phyloP scores from a whole-genome alignment of 2,797 vertebrate genomes.

The Gymnoscopelus braueri region DNA sequence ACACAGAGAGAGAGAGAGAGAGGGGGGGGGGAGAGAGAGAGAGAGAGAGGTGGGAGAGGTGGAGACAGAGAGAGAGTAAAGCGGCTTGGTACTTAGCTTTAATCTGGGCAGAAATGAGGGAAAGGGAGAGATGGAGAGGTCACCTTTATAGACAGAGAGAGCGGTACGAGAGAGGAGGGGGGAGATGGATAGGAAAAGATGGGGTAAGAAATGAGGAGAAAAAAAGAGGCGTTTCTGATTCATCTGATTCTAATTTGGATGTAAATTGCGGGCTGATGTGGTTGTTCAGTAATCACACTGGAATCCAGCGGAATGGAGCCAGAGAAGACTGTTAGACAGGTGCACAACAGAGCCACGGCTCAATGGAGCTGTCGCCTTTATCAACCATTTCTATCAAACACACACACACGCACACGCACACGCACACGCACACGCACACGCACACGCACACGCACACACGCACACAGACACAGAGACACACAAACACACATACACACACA shows the following conservation, averaged over 20 bases:
- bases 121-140: constrained; percentile 16
- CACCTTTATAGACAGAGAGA: neutral
- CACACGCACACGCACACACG: constrained; percentile 11
- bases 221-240: constrained; percentile 49
- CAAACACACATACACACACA: neutral
- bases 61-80: constrained; percentile 12
- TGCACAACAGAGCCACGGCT: constrained; percentile 62
- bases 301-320: constrained; percentile 55
- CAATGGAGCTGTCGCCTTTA: constrained; percentile 51
- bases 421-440: constrained; percentile 21
- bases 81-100: no score
- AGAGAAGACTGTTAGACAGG: constrained; percentile 68
- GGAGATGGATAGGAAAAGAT: neutral
- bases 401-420: constrained; percentile 21
- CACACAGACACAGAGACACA: neutral
- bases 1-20: neutral
- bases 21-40: constrained; percentile 1
- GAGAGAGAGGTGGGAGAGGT: neutral
- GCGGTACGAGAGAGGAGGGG: neutral
- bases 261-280: constrained; percentile 65
- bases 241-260: constrained; percentile 77
- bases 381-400: constrained; percentile 46
- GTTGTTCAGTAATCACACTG: constrained; percentile 64
- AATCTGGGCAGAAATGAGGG: neutral
- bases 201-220: constrained; percentile 41